phyloP scores from a whole-genome alignment of 1,140 invertebrate genomes.

The Sesamia nonagrioides region DNA sequence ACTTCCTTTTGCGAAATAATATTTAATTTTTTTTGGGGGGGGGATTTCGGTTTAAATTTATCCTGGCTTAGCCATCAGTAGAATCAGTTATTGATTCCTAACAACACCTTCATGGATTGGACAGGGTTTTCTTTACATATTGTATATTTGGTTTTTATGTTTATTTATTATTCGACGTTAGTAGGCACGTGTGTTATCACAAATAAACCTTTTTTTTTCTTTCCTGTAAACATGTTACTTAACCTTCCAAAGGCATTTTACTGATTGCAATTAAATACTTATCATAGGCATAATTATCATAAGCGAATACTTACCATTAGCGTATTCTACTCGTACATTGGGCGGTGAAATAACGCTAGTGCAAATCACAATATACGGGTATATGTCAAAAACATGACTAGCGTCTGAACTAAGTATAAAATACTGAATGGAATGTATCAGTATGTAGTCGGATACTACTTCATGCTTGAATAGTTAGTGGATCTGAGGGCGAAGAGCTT shows the following conservation, averaged over 20 bases:
- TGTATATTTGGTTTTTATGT: too few relatives aligned
- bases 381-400: constrained; percentile 22
- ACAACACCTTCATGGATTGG: too few relatives aligned
- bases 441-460: constrained; percentile 25
- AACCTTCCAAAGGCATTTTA: background rate
- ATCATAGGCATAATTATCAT: background rate
- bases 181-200: too few relatives aligned
- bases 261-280: constrained; percentile 19
- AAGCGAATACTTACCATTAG: constrained; percentile 4
- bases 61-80: too few relatives aligned
- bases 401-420: constrained; percentile 19
- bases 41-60: too few relatives aligned
- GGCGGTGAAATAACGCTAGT: constrained; percentile 28
- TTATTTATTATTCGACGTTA: too few relatives aligned
- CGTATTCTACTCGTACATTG: constrained; percentile 21
- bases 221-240: too few relatives aligned
- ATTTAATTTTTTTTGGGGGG: too few relatives aligned
- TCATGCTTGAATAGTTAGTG: constrained; percentile 29
- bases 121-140: too few relatives aligned
- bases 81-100: too few relatives aligned
- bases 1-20: too few relatives aligned
- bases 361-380: constrained; percentile 29
- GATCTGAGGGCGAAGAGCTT: background rate
- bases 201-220: too few relatives aligned
- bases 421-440: constrained; percentile 37